phyloP scores from a whole-genome alignment of 2,888 invertebrate genomes.

The Marasmarcha lunaedactyla region DNA sequence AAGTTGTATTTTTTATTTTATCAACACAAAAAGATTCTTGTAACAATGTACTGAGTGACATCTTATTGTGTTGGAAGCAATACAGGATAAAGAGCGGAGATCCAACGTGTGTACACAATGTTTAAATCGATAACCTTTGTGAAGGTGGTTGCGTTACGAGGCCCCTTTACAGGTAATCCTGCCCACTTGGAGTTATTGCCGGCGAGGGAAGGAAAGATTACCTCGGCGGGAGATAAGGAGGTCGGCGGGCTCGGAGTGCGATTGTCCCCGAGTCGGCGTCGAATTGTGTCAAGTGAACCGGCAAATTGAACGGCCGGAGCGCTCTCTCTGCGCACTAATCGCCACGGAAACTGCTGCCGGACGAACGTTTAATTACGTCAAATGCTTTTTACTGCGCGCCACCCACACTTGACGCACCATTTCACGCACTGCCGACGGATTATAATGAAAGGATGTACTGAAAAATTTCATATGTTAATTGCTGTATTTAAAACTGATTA shows the following conservation, averaged over 20 bases:
- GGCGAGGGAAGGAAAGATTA: slow-evolving; percentile 70
- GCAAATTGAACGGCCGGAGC: slow-evolving; percentile 70
- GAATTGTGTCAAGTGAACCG: slow-evolving; percentile 71
- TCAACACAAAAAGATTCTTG: too few species aligned
- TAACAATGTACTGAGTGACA: not conserved
- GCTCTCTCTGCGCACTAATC: slow-evolving; percentile 62
- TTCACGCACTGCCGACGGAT: slow-evolving; percentile 5
- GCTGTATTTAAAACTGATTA: too few species aligned
- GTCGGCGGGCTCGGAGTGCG: slow-evolving; percentile 68
- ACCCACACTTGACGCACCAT: slow-evolving; percentile 22
- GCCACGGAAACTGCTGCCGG: slow-evolving; percentile 61
- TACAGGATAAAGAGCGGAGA: slow-evolving; percentile 11
- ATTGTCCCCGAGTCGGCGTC: slow-evolving; percentile 71
- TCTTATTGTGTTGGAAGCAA: not conserved
- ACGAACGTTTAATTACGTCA: slow-evolving; percentile 60
- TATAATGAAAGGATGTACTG: slow-evolving; percentile 6
- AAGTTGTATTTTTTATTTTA: too few species aligned
- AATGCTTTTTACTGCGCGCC: slow-evolving; percentile 26
- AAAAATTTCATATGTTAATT: too few species aligned
- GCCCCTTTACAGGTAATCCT: slow-evolving; percentile 67
- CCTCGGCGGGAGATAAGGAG: slow-evolving; percentile 70
- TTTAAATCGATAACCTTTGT: slow-evolving; percentile 65
- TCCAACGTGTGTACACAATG: slow-evolving; percentile 49
- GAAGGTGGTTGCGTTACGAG: slow-evolving; percentile 59
- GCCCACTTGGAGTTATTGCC: slow-evolving; percentile 70